Conservation (phyloP, 2,888 invertebrate species). For the Zootermopsis nevadensis region DNA sequence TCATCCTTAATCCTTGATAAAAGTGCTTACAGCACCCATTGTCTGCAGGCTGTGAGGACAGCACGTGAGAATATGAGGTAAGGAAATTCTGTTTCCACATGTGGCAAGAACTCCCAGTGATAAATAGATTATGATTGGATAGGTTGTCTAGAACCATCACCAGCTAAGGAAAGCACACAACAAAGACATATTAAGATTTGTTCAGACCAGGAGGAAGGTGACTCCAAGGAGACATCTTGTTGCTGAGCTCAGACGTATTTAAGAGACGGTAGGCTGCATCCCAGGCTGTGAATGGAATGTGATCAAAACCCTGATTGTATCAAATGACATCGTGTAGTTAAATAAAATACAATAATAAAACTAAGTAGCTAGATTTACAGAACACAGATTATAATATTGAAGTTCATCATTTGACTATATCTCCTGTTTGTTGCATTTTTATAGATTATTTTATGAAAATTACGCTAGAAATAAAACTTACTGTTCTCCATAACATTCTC, state of each 20-base stretch:
- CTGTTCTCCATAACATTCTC: constrained; percentile 66
- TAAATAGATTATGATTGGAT: no score
- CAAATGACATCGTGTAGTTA: neutral
- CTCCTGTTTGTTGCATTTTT: neutral
- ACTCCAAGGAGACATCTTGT: constrained; percentile 39
- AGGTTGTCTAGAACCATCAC: no score
- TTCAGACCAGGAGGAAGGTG: constrained; percentile 44
- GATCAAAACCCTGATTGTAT: constrained; percentile 2
- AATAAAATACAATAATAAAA: neutral
- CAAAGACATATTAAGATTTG: neutral
- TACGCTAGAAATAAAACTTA: constrained; percentile 55
- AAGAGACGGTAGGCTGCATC: constrained; percentile 44
- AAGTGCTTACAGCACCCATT: no score
- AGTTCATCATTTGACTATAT: neutral
- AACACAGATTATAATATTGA: neutral
- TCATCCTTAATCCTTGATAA: no score
- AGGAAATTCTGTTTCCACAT: no score
- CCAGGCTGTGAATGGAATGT: constrained; percentile 44
- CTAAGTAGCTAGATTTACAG: neutral
- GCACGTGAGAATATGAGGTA: no score
- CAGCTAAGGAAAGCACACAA: neutral
- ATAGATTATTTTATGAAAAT: neutral
- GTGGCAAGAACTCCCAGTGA: no score
- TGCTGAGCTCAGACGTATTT: constrained; percentile 14
- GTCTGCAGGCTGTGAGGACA: no score